Percentiles rank a stretch among this genome's conserved stretches.
These are phyloP conservation scores for Chondrilla cf. caribensis DNA, from an alignment of 37 sponge, comb jelly and placozoan species.

Conservation along the genomic window DNA sequence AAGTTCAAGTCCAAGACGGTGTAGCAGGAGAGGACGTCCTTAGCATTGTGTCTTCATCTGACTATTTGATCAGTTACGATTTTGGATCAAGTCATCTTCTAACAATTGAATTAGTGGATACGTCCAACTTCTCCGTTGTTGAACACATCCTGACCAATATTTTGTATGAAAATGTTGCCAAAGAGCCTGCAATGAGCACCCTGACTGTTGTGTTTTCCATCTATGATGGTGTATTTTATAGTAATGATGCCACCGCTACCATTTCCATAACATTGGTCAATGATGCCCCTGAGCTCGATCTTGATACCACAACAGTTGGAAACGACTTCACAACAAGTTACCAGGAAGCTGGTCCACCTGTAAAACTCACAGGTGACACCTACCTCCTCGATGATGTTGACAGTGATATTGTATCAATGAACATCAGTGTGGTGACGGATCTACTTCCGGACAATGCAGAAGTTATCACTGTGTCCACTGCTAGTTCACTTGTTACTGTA, in stretches of 20 bases:
- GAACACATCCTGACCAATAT: slow-evolving; percentile 31
- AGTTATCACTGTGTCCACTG: background rate
- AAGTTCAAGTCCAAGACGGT: slow-evolving; percentile 11
- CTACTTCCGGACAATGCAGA: background rate
- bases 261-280: slow-evolving; percentile 37
- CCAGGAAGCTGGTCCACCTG: slow-evolving; percentile 33
- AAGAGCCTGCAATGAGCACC: background rate
- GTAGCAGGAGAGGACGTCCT: slow-evolving; percentile 31
- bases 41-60: background rate
- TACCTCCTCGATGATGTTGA: slow-evolving; percentile 11
- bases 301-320: slow-evolving; percentile 30
- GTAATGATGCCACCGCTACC: slow-evolving; percentile 22
- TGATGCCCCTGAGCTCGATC: slow-evolving; percentile 57
- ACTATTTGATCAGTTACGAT: background rate
- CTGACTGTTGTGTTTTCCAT: slow-evolving; percentile 29
- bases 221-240: slow-evolving; percentile 41
- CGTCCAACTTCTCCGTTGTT: slow-evolving; percentile 19
- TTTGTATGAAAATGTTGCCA: slow-evolving; percentile 41
- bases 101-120: slow-evolving; percentile 10
- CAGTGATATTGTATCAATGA: background rate
- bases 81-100: background rate
- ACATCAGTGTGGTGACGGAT: background rate
- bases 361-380: background rate
- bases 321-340: slow-evolving; percentile 2
- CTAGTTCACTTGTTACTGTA: background rate